Evolutionary conservation across 2,888 invertebrate species (phyloP).

Genomic region (Amblyjoppa fuscipennis): DNA sequence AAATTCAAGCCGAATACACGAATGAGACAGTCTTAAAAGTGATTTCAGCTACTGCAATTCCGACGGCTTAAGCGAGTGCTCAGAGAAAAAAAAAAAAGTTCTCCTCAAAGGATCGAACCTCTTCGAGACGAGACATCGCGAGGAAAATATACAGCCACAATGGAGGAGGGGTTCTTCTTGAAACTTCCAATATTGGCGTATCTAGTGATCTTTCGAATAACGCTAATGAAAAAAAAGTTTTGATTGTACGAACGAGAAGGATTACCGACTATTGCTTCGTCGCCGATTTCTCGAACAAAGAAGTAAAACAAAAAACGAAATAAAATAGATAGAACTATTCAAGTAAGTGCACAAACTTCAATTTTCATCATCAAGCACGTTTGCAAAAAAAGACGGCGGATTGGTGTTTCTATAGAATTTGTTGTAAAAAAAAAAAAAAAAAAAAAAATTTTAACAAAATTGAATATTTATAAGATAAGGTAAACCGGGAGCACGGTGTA

Average conservation of each 20-base stretch:
- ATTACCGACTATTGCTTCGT: background rate
- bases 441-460: background rate
- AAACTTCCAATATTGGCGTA: slow-evolving; percentile 41
- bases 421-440: background rate
- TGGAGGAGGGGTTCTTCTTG: background rate
- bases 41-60: slow-evolving; percentile 45
- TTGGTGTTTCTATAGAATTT: background rate
- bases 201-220: slow-evolving; percentile 2
- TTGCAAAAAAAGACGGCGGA: background rate
- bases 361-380: background rate
- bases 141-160: slow-evolving; percentile 24
- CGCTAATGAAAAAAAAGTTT: slow-evolving; percentile 10
- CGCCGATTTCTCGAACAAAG: background rate
- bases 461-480: background rate
- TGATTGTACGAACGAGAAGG: slow-evolving; percentile 3
- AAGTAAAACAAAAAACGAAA: no score
- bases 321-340: background rate
- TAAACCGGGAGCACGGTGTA: background rate
- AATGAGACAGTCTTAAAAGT: slow-evolving; percentile 38
- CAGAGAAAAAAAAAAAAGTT: slow-evolving; percentile 27
- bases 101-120: slow-evolving; percentile 44
- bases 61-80: slow-evolving; percentile 37
- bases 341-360: background rate
- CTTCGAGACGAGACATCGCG: slow-evolving; percentile 33
- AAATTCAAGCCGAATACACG: background rate